Base-by-base conservation (phyloP, 2,113 vertebrate species). In the Eudyptes chrysolophus region DNA sequence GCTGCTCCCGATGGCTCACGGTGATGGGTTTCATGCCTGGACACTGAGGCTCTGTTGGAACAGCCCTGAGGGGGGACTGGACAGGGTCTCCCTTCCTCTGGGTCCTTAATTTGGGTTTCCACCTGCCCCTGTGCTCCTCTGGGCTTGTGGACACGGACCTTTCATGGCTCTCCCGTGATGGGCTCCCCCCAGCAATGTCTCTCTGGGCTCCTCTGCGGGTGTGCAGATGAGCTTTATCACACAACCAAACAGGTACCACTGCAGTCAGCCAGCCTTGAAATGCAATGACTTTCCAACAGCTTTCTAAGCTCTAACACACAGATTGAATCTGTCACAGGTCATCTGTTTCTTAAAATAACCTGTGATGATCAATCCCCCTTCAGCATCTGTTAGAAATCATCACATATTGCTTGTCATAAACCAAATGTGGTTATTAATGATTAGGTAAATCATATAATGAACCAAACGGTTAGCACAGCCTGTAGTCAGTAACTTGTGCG, bases 1-100 rank as follows among this genome's bases (percentile, higher is more conserved):
- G 30, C 18, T 70, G 36, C 4, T 90, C 6, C 26, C 3, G 0
- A n/a, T 0, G 0, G 9, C 32, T 57, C 19, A 13, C 1, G 10
- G n/a, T 20, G 68, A 87, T 17, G 30, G 34, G 5, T 57, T 94
- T 94, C 75, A 88, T 4, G 6, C 12, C 51, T 5, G 30, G 36
- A 82, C 21, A 2, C 24, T 44, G 54, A 22, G 14, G 32, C 16
- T 84, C 44, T 72, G 20, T 20, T 52, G 42, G 16, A 25, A 85
- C 11, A 68, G 32, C 24, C 14, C 42, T 51, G 38, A 32, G 19
- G n/a, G 4, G 6, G 57, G 13, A 55, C 16, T 5, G 7, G 24
- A 42, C n/a, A 88, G 34, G 16, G 61, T 54, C 18, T 36, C 38
- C 25, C n/a, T 40, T 60, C 34, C 48, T 88, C 17, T 18, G 13